Percentiles rank a stretch among this genome's conserved stretches.
phyloP scores from a whole-genome alignment of 2,888 invertebrate species.

The Embidobia sp. region DNA sequence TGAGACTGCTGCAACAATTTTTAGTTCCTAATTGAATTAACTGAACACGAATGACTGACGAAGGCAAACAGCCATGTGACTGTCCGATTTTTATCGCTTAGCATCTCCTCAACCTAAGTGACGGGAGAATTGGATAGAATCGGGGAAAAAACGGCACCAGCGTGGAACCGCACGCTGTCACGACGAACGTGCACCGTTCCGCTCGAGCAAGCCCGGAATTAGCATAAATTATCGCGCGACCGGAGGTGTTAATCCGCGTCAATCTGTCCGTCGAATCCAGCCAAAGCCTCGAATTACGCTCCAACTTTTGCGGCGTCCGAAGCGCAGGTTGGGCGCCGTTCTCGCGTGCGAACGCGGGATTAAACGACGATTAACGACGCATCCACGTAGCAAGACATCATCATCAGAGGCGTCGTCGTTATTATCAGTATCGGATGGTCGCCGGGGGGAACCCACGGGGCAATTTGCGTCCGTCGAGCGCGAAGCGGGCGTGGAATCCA shows the following conservation, averaged over 20 bases:
- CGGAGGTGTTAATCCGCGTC: conserved; percentile 63
- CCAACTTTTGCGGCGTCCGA: not conserved
- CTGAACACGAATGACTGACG: no score
- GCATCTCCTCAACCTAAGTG: conserved; percentile 13
- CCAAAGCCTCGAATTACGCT: conserved; percentile 48
- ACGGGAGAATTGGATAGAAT: conserved; percentile 1
- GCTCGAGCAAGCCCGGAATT: conserved; percentile 26
- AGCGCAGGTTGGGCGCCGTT: conserved; percentile 41
- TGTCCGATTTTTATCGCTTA: no score
- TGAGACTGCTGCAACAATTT: no score
- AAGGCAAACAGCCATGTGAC: no score
- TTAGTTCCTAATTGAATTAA: no score
- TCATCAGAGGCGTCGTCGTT: conserved; percentile 54
- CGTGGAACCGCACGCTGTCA: not conserved
- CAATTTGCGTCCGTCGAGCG: conserved; percentile 75
- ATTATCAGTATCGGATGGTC: conserved; percentile 50
- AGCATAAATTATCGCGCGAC: conserved; percentile 51
- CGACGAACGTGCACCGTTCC: conserved; percentile 13
- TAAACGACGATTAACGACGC: conserved; percentile 76
- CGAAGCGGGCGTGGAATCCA: conserved; percentile 74
- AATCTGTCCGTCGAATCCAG: conserved; percentile 21
- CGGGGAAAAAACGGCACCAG: not conserved
- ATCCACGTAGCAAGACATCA: conserved; percentile 76
- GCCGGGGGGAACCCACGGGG: conserved; percentile 57
- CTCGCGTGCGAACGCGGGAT: conserved; percentile 64